Conservation (phyloP, 2,888 invertebrate species). For the Euplagia quadripunctaria region DNA sequence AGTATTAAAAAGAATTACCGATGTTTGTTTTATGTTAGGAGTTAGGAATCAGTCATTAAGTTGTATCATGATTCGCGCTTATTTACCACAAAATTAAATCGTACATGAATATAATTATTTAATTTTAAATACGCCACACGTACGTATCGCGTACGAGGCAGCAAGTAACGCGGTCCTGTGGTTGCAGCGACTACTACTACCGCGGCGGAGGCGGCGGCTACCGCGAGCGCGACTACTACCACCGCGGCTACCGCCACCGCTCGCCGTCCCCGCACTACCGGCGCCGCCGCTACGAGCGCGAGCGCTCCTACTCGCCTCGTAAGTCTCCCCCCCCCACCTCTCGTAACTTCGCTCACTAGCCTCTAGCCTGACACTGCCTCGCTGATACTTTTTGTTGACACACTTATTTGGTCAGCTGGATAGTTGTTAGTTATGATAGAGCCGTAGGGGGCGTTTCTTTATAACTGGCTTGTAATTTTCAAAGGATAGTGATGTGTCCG, state of each 20-base stretch:
- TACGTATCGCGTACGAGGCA: no score
- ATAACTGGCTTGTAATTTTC: no score
- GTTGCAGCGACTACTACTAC: slow-evolving; percentile 74
- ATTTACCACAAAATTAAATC: no score
- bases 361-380: not conserved
- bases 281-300: slow-evolving; percentile 91
- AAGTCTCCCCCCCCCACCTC: slow-evolving; percentile 79
- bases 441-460: no score
- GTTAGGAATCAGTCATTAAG: no score
- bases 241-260: slow-evolving; percentile 87
- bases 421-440: no score
- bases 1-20: not conserved
- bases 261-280: slow-evolving; percentile 92
- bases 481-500: no score
- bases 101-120: no score
- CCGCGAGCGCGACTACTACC: slow-evolving; percentile 86
- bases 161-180: not conserved
- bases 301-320: slow-evolving; percentile 94
- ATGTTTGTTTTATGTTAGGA: no score
- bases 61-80: no score
- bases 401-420: not conserved
- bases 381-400: not conserved
- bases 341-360: not conserved
- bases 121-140: no score
- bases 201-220: slow-evolving; percentile 83